Evolutionary conservation across 1,140 invertebrate genomes (phyloP).

Genomic region (Zaprionus ornatus): DNA sequence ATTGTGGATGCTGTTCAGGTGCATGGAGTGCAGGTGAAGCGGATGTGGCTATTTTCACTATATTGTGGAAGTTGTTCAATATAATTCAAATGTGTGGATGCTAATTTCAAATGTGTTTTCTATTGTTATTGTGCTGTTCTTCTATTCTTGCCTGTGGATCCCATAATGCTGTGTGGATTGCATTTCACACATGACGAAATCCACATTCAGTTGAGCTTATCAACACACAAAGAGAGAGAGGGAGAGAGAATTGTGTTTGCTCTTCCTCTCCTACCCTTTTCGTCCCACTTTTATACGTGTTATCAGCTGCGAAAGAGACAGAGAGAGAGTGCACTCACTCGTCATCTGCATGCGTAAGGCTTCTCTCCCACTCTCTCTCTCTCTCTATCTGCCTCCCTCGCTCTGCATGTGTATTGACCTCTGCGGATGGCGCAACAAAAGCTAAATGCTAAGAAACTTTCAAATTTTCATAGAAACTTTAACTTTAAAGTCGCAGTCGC

Average conservation of each 20-base stretch:
- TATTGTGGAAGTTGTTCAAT: not conserved
- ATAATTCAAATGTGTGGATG: not conserved
- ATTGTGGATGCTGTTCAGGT: too few relatives aligned
- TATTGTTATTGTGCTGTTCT: too few relatives aligned
- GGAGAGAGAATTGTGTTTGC: not conserved
- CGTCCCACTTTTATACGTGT: not conserved
- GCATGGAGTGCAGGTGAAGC: too few relatives aligned
- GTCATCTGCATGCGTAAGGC: not conserved
- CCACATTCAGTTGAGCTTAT: constrained; percentile 22
- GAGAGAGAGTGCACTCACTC: not conserved
- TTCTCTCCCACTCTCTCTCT: not conserved
- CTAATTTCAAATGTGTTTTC: too few relatives aligned
- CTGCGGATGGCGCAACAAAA: not conserved
- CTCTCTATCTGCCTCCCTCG: not conserved
- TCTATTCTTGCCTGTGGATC: not conserved
- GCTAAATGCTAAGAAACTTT: not conserved
- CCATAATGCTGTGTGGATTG: not conserved
- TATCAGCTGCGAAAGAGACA: not conserved
- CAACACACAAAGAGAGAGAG: not conserved
- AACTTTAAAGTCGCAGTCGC: constrained; percentile 21
- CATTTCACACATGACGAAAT: constrained; percentile 10
- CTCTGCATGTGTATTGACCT: constrained; percentile 30
- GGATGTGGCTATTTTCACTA: too few relatives aligned
- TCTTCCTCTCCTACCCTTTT: not conserved
- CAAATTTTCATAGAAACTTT: constrained; percentile 10